These are phyloP conservation scores for Azorinus chamasolen DNA, from an alignment of 2,888 invertebrate genomes.

Conservation along the genomic window DNA sequence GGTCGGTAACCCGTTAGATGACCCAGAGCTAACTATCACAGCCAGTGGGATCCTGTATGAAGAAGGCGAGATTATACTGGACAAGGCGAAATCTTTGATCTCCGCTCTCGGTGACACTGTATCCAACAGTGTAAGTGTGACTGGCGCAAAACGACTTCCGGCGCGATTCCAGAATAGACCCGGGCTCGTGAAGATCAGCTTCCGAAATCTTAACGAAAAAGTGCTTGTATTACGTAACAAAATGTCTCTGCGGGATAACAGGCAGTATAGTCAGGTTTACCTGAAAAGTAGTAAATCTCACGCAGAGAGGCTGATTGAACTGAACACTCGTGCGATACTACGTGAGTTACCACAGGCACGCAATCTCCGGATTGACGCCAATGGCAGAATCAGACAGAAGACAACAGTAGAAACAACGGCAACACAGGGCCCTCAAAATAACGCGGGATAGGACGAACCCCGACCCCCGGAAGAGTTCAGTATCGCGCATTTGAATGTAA, in stretches of 20 bases:
- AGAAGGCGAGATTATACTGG: neutral
- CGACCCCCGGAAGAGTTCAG: constrained; percentile 9
- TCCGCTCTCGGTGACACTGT: constrained; percentile 1
- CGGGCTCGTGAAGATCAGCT: constrained; percentile 2
- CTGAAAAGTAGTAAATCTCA: constrained; percentile 9
- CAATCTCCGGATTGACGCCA: neutral
- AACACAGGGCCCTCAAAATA: too few relatives aligned
- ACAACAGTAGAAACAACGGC: neutral
- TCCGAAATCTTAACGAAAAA: neutral
- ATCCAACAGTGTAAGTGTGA: neutral
- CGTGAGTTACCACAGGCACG: neutral
- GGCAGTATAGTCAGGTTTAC: neutral
- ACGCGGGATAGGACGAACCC: constrained; percentile 4
- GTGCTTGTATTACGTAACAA: constrained; percentile 1
- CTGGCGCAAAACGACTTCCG: neutral
- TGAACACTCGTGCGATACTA: neutral
- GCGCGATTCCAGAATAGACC: neutral
- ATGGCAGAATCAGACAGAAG: neutral
- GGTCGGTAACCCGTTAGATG: neutral
- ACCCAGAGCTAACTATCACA: constrained; percentile 1
- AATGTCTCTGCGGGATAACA: neutral
- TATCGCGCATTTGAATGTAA: constrained; percentile 51
- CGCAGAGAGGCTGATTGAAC: constrained; percentile 4
- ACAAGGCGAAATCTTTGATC: neutral
- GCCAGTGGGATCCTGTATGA: neutral